These are phyloP conservation scores for Achatina immaculata DNA, from an alignment of 1,140 invertebrate species.

Conservation along the genomic window DNA sequence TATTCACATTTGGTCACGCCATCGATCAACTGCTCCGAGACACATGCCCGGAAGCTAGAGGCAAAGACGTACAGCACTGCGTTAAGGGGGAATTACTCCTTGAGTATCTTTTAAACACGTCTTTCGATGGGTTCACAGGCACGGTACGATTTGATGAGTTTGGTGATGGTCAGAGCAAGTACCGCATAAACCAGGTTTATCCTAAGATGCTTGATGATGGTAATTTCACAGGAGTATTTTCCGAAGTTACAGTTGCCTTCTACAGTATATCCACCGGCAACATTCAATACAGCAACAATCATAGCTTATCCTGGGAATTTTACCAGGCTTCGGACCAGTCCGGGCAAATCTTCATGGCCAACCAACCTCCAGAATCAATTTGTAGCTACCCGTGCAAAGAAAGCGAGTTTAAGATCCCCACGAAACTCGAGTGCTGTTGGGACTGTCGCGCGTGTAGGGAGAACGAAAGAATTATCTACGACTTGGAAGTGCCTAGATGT, in stretches of 20 bases:
- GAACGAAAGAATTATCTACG: slow-evolving; percentile 46
- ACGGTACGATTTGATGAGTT: slow-evolving; percentile 53
- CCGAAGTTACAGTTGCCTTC: background rate
- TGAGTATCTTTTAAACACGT: slow-evolving; percentile 42
- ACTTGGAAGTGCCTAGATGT: slow-evolving; percentile 43
- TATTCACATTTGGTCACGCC: slow-evolving; percentile 85
- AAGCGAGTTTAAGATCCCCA: slow-evolving; percentile 41
- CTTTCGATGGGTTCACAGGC: slow-evolving; percentile 48
- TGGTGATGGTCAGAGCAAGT: slow-evolving; percentile 52
- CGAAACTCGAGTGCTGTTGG: slow-evolving; percentile 47
- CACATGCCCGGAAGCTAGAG: slow-evolving; percentile 14
- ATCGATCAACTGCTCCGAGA: slow-evolving; percentile 71
- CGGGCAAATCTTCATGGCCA: background rate
- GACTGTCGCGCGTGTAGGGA: slow-evolving; percentile 39
- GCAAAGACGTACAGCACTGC: slow-evolving; percentile 37
- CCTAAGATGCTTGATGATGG: background rate
- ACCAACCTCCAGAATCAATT: slow-evolving; percentile 42
- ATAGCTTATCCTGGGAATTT: background rate
- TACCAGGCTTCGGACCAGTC: background rate
- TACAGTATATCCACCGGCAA: slow-evolving; percentile 1
- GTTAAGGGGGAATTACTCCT: slow-evolving; percentile 43
- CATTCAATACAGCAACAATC: background rate
- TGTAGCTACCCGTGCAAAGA: slow-evolving; percentile 48
- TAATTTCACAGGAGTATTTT: background rate
- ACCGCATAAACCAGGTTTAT: slow-evolving; percentile 41